Base-by-base conservation (phyloP, 2,888 invertebrate genomes). In the Epistrophe eligans region DNA sequence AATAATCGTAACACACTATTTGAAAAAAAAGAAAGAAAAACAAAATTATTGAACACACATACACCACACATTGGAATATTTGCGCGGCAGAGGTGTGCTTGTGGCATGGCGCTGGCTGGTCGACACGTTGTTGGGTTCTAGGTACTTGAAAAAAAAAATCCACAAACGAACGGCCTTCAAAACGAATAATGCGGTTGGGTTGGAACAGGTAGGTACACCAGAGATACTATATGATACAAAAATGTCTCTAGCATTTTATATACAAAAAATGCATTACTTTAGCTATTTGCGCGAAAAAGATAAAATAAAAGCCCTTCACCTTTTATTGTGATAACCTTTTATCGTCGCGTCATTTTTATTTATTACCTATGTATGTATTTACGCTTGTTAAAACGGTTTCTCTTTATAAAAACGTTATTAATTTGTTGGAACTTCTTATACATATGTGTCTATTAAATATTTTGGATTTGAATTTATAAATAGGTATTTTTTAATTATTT, bases 121-220 rank as follows among this genome's bases (percentile, higher is more conserved):
- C 64, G 70, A 43, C 62, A 58, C 35, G 17, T 40, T 57, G 79
- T 43, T 48, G 24, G 32, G 35, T 43, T 84, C 58, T 40, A 58
- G 58, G 58, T 43, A 72, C 43, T 76, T 72, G 79, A 79, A 19
- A 67, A 35, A n/a, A 83, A 71, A 58, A 83, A 72, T 70, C 77
- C 66, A 58, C 55, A 83, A 64, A 60, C 82, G 82, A 87, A 87
- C 73, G 85, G 82, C 85, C 85, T 87, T 87, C 85, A 87, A 82
- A 87, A 77, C 77, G 64, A 82, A 82, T 71, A 70, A 74, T 77
- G 82, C 64, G 82, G 70, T 79, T 82, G 77, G 73, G 58, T 77
- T 73, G 73, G 67, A 77, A 80, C 76, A 70, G 77, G 28, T 71
- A 71, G 32, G 32, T 11, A 71, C 15, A 71, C 15, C 45, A 48